Evolutionary conservation across 2,797 vertebrate genomes (phyloP), one percentile per base, ranked within the genome.

Genomic region (Crocodylus rhombifer): DNA sequence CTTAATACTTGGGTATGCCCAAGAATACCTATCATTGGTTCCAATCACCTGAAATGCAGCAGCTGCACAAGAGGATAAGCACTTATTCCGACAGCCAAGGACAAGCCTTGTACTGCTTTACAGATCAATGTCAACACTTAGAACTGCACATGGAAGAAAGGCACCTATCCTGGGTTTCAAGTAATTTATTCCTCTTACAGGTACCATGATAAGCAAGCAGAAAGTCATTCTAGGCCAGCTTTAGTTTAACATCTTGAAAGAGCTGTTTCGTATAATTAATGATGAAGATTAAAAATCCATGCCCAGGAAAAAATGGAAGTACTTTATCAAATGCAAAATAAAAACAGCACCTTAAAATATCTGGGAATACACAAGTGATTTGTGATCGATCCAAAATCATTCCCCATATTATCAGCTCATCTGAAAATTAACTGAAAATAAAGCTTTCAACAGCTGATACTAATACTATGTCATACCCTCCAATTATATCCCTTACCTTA

Each of bases 361-460:
- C 57, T 90, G 3, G 9, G 57, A 73, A 67, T 42, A 57, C 23
- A 30, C 2, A 28, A 83, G 51, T 23, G 83, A 85, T 42, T 30
- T 0, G 0, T 62, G 15, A 84, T 82, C 33, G 23, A 8, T 42
- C 78, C 21, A 78, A 62, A 82, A 88, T 64, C 2, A 14, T 3
- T 4, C 28, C 0, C 1, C 14, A 12, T 5, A 10, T 5, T 67
- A 14, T 17, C 17, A 4, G 2, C 3, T 51, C 10, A 51, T 10
- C 42, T 51, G 42, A 51, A 51, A 51, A 51, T 51, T 51, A 51
- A 51, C 42, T 51, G 42, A 51, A 51, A 51, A 51, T 51, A 10
- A 51, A 51, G 42, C 42, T 30, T 67, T 67, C 64, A 33, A 30
- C 30, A 23, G 71, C 16, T 60, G n/a, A 18, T 8, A 18, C 62